phyloP scores from a whole-genome alignment of 2,113 vertebrate species.

The Xiphophorus couchianus region DNA sequence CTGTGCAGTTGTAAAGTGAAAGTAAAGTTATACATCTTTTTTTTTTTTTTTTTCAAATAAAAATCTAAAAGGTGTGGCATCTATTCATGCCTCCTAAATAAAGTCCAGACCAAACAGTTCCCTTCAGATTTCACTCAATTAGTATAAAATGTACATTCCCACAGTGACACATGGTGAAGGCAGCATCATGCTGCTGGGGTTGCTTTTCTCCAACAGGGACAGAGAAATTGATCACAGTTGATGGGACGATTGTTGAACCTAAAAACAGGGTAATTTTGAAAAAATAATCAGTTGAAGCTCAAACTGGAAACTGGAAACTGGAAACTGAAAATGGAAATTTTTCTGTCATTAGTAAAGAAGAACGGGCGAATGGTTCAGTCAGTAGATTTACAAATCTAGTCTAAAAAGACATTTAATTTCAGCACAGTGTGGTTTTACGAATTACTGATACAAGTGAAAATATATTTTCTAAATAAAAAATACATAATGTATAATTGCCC shows the following conservation, averaged over 20 bases:
- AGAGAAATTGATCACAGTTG: neutral
- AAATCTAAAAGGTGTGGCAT: neutral
- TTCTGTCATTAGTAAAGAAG: too few relatives aligned
- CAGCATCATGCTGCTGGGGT: too few relatives aligned
- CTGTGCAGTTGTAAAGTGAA: neutral
- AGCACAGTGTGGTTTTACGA: too few relatives aligned
- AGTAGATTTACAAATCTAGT: too few relatives aligned
- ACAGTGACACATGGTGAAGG: neutral
- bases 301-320: neutral
- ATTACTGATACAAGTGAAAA: too few relatives aligned
- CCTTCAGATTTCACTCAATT: neutral
- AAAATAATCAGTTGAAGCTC: neutral
- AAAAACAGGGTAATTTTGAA: too few relatives aligned
- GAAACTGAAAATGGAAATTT: too few relatives aligned
- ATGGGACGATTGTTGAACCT: neutral
- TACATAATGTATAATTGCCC: neutral
- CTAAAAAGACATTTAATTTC: too few relatives aligned
- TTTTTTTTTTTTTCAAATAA: too few relatives aligned
- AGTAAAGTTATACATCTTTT: neutral
- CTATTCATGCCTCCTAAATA: neutral
- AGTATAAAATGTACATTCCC: neutral
- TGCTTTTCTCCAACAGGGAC: neutral
- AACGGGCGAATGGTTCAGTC: too few relatives aligned
- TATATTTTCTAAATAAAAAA: too few relatives aligned
- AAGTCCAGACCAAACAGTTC: neutral